Conservation (phyloP, 1,140 invertebrate genomes). For the Drosophila jambulina region DNA sequence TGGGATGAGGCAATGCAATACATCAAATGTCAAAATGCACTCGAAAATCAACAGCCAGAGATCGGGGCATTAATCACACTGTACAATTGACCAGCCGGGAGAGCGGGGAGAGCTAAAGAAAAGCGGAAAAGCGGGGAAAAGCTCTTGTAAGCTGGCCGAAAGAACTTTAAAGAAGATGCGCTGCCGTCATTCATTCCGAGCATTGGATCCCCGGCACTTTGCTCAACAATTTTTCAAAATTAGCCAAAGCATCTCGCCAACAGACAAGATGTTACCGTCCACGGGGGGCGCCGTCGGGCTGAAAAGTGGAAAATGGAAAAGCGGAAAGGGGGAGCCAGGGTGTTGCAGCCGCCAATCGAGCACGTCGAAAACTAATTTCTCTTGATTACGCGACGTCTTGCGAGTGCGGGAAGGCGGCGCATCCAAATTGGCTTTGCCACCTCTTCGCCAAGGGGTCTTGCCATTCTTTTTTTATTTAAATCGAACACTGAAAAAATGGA, state of each 20-base stretch:
- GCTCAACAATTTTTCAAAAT: slow-evolving; percentile 82
- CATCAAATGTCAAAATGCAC: slow-evolving; percentile 82
- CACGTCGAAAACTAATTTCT: slow-evolving; percentile 84
- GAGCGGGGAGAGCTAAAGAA: not conserved
- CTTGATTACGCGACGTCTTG: slow-evolving; percentile 70
- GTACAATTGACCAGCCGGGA: slow-evolving; percentile 57
- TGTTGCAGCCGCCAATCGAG: slow-evolving; percentile 62
- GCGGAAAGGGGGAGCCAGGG: not conserved
- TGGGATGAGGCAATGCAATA: slow-evolving; percentile 64
- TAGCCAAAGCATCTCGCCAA: slow-evolving; percentile 60
- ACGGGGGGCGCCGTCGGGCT: not conserved
- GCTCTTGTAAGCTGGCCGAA: slow-evolving; percentile 20
- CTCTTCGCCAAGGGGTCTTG: slow-evolving; percentile 28
- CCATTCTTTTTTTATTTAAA: slow-evolving; percentile 43
- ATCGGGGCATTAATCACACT: slow-evolving; percentile 74
- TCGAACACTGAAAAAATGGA: not conserved
- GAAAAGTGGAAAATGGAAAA: slow-evolving; percentile 17
- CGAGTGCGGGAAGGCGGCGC: slow-evolving; percentile 20
- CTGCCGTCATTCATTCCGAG: slow-evolving; percentile 28
- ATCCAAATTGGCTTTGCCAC: slow-evolving; percentile 73
- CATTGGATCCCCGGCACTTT: slow-evolving; percentile 59
- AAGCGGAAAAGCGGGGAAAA: slow-evolving; percentile 32
- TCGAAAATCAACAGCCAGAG: slow-evolving; percentile 76
- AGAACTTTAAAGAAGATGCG: slow-evolving; percentile 59
- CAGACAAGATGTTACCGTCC: slow-evolving; percentile 40